phyloP scores from a whole-genome alignment of 2,797 vertebrate genomes.

The Falco naumanni region DNA sequence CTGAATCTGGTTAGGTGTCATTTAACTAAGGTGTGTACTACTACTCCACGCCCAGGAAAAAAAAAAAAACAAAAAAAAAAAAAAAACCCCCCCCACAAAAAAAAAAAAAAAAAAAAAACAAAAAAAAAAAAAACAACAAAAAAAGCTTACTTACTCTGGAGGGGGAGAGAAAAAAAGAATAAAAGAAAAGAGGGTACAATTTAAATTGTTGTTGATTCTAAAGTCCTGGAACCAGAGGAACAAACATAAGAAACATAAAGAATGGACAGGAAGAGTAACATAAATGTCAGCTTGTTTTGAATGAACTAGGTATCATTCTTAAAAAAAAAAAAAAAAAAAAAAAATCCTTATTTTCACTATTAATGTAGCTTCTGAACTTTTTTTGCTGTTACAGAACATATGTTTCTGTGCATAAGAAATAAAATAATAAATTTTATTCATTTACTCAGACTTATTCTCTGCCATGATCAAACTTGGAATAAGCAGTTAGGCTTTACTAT shows the following conservation, averaged over 20 bases:
- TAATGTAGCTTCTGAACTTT: background rate
- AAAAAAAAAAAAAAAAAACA: too few relatives aligned
- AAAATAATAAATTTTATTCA: background rate
- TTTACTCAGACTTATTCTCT: background rate
- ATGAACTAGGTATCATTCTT: background rate
- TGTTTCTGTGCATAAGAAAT: background rate
- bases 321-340: background rate
- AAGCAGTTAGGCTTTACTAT: background rate
- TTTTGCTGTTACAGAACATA: background rate
- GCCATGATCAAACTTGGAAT: background rate
- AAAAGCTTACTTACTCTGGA: background rate
- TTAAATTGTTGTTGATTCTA: background rate
- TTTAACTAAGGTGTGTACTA: background rate
- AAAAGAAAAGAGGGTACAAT: rapidly evolving
- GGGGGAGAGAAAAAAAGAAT: rapidly evolving
- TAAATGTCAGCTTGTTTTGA: background rate
- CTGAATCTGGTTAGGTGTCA: background rate
- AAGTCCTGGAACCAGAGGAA: background rate
- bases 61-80: too few relatives aligned
- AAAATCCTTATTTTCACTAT: background rate
- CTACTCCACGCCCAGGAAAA: background rate
- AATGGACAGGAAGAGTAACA: background rate
- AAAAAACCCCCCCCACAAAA: too few relatives aligned
- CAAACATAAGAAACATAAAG: background rate
- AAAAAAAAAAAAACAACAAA: too few relatives aligned